Evolutionary conservation across 2,888 invertebrate genomes (phyloP).

Genomic region (Fabriciana adippe): DNA sequence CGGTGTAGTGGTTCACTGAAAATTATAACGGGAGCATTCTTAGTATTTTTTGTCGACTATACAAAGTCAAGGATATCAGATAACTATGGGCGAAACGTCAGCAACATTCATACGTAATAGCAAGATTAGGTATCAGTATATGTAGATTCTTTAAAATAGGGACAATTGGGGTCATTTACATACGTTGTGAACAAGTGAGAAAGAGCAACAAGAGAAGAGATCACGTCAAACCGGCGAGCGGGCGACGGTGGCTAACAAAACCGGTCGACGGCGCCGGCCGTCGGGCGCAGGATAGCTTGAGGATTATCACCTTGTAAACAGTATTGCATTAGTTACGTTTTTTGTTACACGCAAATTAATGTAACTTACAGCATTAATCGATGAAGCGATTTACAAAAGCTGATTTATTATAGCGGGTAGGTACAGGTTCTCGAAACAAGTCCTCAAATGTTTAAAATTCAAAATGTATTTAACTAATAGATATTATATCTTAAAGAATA

Average conservation of each 20-base stretch:
- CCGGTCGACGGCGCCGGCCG: conserved; percentile 78
- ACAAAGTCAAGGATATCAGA: conserved; percentile 31
- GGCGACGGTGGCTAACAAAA: conserved; percentile 74
- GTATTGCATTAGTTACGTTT: conserved; percentile 66
- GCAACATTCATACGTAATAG: conserved; percentile 23
- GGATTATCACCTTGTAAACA: conserved; percentile 79
- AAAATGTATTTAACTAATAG: too few relatives aligned
- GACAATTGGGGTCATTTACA: conserved; percentile 75
- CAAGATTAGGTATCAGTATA: conserved; percentile 25
- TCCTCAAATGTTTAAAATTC: neutral
- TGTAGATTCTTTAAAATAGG: conserved; percentile 36
- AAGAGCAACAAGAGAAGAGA: conserved; percentile 74
- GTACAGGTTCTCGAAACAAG: neutral
- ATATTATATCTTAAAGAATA: too few relatives aligned
- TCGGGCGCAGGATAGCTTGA: conserved; percentile 56
- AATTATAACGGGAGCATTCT: conserved; percentile 29
- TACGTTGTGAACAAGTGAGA: conserved; percentile 69
- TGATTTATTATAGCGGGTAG: conserved; percentile 11
- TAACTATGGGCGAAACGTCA: conserved; percentile 5
- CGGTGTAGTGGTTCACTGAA: conserved; percentile 30
- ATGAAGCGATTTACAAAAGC: conserved; percentile 14
- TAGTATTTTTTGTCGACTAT: conserved; percentile 22
- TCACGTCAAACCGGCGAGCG: conserved; percentile 77
- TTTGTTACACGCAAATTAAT: conserved; percentile 37
- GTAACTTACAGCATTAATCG: conserved; percentile 31